Base-by-base conservation (phyloP, 37 sponge, comb jelly and placozoan genomes). In the Spongia lamella region DNA sequence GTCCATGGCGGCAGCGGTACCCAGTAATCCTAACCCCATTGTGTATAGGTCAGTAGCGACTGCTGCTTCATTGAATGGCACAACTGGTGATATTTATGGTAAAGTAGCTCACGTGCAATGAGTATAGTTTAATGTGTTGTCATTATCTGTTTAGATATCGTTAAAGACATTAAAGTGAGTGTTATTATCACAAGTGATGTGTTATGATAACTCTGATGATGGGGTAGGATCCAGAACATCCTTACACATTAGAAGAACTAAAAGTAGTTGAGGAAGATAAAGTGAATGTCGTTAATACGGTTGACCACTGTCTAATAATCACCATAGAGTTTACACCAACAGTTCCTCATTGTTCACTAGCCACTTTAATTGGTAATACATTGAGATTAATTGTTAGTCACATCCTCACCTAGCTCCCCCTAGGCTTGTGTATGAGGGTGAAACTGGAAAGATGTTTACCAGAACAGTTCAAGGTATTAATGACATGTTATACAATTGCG, bases 331-430 rank as follows among this genome's bases (percentile, higher is more conserved):
- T 95, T 40, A 86, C 78, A 25, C 96, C 96, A 32, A 95, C 96
- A 35, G 92, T 95, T 7, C 92, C 92, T 20, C 96, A 95, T 77
- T 95, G 96, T 78, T 91, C 92, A 0, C 68, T 95, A 56, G 96
- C 96, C 32, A 91, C 92, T 56, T 72, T 92, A 20, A 95, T 95
- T 27, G 96, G 96, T 63, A 38, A 16, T 70, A 6, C 34, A 13
- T 67, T 11, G 16, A 16, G 66, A 17, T 24, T 22, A 22, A 4
- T 24, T 3, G 13, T 30, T 75, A 25, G 26, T 68, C n/a, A n/a
- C n/a, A n/a, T n/a, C n/a, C n/a, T n/a, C n/a, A n/a, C n/a, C n/a
- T n/a, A n/a, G 54, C 56, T 27, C 27, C 39, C 33, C 74, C 3
- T 59, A 84, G 85, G 85, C 36, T 68, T 93, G 60, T 93, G 93